These are phyloP conservation scores for Drosophila takahashii DNA, from an alignment of 1,140 invertebrate genomes.

Conservation along the genomic window DNA sequence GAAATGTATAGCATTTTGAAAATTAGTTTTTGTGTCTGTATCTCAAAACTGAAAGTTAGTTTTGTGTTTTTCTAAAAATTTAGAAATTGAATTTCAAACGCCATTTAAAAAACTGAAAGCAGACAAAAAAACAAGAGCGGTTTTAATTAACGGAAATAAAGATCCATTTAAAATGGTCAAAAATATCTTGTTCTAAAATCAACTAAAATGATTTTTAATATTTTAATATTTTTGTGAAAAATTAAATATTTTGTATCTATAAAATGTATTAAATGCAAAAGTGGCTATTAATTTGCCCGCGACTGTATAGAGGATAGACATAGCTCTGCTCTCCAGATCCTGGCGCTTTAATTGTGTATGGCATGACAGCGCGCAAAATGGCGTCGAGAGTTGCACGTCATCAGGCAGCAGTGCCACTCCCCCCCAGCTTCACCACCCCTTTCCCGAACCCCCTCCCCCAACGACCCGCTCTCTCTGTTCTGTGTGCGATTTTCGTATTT, in stretches of 20 bases:
- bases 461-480: conserved; percentile 1
- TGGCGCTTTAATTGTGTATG: conserved; percentile 80
- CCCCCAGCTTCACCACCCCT: neutral
- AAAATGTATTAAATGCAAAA: neutral
- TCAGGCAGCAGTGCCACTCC: conserved; percentile 52
- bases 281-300: neutral
- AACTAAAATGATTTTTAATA: neutral
- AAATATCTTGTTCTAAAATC: neutral
- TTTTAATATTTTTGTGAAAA: neutral
- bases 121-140: too few species aligned
- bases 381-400: conserved; percentile 81
- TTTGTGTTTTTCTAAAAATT: too few species aligned
- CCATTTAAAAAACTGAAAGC: too few species aligned
- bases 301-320: conserved; percentile 33
- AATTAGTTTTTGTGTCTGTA: too few species aligned
- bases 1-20: too few species aligned
- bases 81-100: too few species aligned
- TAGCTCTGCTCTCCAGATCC: conserved; percentile 47
- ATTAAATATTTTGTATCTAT: neutral
- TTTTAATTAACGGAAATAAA: neutral
- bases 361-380: conserved; percentile 81
- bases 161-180: too few species aligned
- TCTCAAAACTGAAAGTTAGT: too few species aligned
- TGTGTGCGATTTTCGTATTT: conserved; percentile 80
- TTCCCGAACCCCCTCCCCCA: neutral